Evolutionary conservation across 2,113 vertebrate genomes (phyloP).

Genomic region (Myxocyprinus asiaticus): DNA sequence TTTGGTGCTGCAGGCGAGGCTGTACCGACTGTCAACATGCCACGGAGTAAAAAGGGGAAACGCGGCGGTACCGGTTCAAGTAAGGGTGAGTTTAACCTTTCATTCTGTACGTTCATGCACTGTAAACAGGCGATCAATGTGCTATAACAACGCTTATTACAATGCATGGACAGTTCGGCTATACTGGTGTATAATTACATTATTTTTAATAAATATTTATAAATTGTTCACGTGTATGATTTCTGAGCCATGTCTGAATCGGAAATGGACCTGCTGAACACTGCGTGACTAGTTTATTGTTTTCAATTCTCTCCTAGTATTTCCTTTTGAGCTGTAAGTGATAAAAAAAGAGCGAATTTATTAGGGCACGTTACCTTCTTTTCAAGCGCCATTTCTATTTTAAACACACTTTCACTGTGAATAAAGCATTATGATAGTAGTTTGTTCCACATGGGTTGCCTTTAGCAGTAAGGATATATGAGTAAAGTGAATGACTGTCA

Average conservation of each 20-base stretch:
- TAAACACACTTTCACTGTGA: no score
- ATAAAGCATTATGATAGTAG: no score
- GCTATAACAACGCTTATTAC: neutral
- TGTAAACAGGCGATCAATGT: neutral
- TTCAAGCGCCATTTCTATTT: no score
- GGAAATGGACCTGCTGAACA: neutral
- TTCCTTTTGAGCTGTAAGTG: neutral
- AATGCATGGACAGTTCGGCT: neutral
- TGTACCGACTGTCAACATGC: constrained; percentile 64
- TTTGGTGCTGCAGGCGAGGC: neutral
- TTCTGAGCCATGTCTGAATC: neutral
- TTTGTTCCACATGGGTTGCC: neutral
- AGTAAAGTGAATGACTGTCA: constrained; percentile 6
- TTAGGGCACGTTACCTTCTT: no score
- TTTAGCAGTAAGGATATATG: neutral
- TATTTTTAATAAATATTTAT: no score
- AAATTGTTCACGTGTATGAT: neutral
- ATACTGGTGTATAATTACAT: neutral
- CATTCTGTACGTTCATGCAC: neutral
- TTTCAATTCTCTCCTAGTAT: neutral
- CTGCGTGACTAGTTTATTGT: neutral
- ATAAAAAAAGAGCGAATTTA: neutral
- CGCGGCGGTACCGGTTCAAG: constrained; percentile 62
- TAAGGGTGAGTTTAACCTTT: constrained; percentile 69
- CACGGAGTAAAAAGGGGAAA: constrained; percentile 77